These are phyloP conservation scores for Azemiops feae DNA, from an alignment of 2,113 vertebrate genomes.

Conservation along the genomic window DNA sequence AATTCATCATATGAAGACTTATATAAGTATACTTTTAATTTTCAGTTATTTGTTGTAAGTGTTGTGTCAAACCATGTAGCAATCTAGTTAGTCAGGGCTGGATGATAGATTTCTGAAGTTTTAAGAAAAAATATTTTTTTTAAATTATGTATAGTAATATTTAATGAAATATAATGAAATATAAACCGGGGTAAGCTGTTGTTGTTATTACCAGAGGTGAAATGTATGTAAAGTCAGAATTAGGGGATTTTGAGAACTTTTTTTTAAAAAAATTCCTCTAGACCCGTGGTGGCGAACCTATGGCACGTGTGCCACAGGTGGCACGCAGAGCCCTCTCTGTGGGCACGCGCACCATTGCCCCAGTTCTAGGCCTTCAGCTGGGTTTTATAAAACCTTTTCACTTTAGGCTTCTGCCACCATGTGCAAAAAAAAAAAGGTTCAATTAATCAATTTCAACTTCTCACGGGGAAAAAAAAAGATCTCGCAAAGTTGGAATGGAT, in stretches of 20 bases:
- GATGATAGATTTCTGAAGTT: slow-evolving; percentile 24
- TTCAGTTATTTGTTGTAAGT: slow-evolving; percentile 28
- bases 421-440: too few species aligned
- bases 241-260: background rate
- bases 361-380: too few species aligned
- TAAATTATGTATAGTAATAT: slow-evolving; percentile 6
- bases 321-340: too few species aligned
- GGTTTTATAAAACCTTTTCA: too few species aligned
- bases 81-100: slow-evolving; percentile 31
- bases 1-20: slow-evolving; percentile 45
- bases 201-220: fast-evolving
- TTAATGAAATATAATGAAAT: slow-evolving; percentile 2
- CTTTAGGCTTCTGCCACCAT: too few species aligned
- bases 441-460: too few species aligned
- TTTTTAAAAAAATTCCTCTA: background rate
- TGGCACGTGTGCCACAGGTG: too few species aligned
- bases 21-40: slow-evolving; percentile 57
- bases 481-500: too few species aligned
- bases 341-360: too few species aligned
- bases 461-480: too few species aligned
- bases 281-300: too few species aligned
- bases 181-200: background rate
- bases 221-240: background rate
- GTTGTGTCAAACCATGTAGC: slow-evolving; percentile 40
- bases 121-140: background rate